Evolutionary conservation across 1,140 invertebrate genomes (phyloP).

Genomic region (Sarcophaga peregrina): DNA sequence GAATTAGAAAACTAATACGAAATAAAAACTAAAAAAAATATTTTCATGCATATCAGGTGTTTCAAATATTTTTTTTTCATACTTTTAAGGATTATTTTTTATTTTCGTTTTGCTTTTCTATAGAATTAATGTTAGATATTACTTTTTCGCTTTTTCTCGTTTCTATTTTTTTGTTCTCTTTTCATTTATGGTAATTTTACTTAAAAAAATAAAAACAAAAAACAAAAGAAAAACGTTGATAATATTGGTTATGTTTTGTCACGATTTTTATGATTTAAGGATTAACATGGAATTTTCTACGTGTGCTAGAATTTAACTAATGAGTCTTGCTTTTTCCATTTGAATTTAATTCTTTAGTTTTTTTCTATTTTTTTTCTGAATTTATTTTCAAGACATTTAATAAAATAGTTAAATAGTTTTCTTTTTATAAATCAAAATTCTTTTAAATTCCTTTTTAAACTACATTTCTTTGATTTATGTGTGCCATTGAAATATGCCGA

Average conservation of each 20-base stretch:
- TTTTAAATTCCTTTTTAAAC: neutral
- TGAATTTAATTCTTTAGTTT: neutral
- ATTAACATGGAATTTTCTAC: conserved; percentile 25
- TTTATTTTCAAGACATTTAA: neutral
- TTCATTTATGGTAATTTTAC: neutral
- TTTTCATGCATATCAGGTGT: conserved; percentile 21
- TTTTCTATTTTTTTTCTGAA: neutral
- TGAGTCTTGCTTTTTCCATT: neutral
- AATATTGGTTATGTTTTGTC: conserved; percentile 22
- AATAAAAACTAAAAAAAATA: neutral
- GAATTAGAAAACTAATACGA: neutral
- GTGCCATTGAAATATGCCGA: neutral
- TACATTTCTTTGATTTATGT: neutral
- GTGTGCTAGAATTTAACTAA: conserved; percentile 13
- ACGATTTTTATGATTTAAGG: conserved; percentile 24
- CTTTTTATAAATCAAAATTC: neutral
- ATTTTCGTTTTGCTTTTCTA: neutral
- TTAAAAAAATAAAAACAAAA: too few relatives aligned
- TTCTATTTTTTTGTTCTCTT: neutral
- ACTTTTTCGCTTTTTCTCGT: neutral
- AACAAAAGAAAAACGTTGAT: too few relatives aligned
- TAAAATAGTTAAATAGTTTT: neutral
- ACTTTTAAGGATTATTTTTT: conserved; percentile 17
- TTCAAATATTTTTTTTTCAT: neutral
- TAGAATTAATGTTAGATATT: neutral